Evolutionary conservation across 2,888 invertebrate genomes (phyloP), one percentile per base, ranked within the genome.

Genomic region (Ornithoptera alexandrae): DNA sequence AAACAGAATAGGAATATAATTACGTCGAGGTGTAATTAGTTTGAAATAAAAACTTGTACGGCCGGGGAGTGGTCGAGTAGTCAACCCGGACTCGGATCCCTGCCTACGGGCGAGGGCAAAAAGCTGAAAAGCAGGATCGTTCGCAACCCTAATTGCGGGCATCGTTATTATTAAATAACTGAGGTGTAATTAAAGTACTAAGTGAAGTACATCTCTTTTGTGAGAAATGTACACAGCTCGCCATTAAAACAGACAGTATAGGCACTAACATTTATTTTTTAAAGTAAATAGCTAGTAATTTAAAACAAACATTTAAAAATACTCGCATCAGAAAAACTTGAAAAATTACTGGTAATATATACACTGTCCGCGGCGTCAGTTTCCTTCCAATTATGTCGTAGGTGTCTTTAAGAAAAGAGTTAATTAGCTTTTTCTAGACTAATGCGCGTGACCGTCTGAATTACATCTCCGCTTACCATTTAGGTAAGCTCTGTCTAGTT

Each of bases 91-190:
- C 62, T 60, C 63, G 64, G 64, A 50, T 64, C 70, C 64, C 65
- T 64, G 64, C 58, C 64, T 61, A 50, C 56, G 60, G 46, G 63
- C 30, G 58, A 42, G 46, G 56, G 67, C 39, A 70, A 70, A 70
- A 70, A 70, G 59, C 63, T 36, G 70, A 56, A 70, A 70, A 70
- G 67, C 70, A 63, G 67, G 70, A 70, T 70, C 70, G 67, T 70
- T 67, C 62, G 64, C 70, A 70, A 67, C 67, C 70, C 70, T 70
- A 85, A 85, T 84, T 81, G 76, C 80, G 73, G 78, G 68, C 78
- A 82, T 78, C 77, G 74, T 74, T 78, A 81, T 79, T 83, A 81
- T 81, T 83, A 83, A 83, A 83, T 83, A 84, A 82, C 81, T 78
- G 72, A 72, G 73, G 68, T 72, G 74, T 67, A 78, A 84, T 82